Base-by-base conservation (phyloP, 2,888 invertebrate species). In the Apamea anceps region DNA sequence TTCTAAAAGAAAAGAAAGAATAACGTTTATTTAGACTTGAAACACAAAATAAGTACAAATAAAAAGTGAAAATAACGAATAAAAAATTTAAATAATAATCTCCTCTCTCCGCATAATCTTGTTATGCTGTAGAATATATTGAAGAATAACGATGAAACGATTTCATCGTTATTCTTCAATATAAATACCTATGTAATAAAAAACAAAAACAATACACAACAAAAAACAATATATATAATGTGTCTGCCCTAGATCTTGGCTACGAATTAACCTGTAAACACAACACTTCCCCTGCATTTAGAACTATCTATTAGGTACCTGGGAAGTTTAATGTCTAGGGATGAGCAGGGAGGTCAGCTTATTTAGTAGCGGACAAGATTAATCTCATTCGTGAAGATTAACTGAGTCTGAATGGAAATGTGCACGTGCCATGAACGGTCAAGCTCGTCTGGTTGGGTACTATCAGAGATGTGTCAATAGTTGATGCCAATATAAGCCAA, bases 271-370 rank as follows among this genome's bases (percentile, higher is more conserved):
- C 21, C 25, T 65, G 63, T 8, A 57, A 18, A 1, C 21, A n/a
- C 28, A 5, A 12, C 62, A 57, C 48, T 62, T 51, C 15, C 25
- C 57, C 68, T 63, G 83, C 65, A 81, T 83, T 25, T 81, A 83
- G 77, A 81, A 48, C 77, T 21, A 42, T 28, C 28, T 68, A 83
- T 68, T 62, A 60, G 60, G 13, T 13, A 51, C 15, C 21, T 12
- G 4, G 15, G 21, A 77, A 48, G 67, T 70, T 70, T 28, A 48
- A n/a, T 65, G 63, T 48, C 25, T 12, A 15, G 25, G 48, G 21
- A n/a, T 63, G 18, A 54, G 32, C 21, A 42, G 4, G 37, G 57
- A 48, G 25, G 37, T 48, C 2, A 82, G n/a, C 45, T 42, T 28
- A 37, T 21, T 18, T 15, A 7, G 6, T 42, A 37, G 45, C 21